A percentile compares a stretch with the other conserved stretches of the same genome.
Conservation (phyloP, 2,888 invertebrate genomes). For the Nymphalis polychloros region DNA sequence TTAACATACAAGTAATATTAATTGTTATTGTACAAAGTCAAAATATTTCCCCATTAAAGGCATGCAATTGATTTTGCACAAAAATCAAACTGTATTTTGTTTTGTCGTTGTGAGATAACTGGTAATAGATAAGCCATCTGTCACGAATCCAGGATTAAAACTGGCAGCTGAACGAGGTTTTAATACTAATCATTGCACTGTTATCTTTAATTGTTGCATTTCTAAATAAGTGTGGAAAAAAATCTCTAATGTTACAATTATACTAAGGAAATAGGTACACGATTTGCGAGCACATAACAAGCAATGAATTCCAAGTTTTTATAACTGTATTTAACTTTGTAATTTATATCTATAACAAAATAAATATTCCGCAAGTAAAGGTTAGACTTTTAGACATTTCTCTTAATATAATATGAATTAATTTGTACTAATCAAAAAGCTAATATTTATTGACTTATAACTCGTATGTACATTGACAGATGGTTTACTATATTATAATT, state of each 20-base stretch:
- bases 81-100: neutral
- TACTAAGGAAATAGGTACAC: neutral
- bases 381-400: neutral
- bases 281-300: neutral
- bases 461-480: constrained; percentile 2
- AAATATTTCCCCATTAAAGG: constrained; percentile 10
- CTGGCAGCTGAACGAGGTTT: neutral
- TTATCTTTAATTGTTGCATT: neutral
- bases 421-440: neutral
- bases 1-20: neutral
- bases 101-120: constrained; percentile 2
- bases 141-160: neutral
- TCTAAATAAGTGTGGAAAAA: no score
- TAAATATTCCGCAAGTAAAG: no score
- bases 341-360: no score
- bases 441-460: neutral
- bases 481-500: constrained; percentile 6
- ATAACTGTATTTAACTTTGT: neutral
- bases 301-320: neutral
- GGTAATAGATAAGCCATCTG: constrained; percentile 4
- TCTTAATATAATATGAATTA: neutral
- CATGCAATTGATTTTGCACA: constrained; percentile 1
- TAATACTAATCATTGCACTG: neutral
- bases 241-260: neutral
- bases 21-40: neutral